Percentiles rank a stretch among this genome's conserved stretches.
Evolutionary conservation across 53 echinoderm and acorn worm species (phyloP).

Genomic region (Zoroaster sp.): DNA sequence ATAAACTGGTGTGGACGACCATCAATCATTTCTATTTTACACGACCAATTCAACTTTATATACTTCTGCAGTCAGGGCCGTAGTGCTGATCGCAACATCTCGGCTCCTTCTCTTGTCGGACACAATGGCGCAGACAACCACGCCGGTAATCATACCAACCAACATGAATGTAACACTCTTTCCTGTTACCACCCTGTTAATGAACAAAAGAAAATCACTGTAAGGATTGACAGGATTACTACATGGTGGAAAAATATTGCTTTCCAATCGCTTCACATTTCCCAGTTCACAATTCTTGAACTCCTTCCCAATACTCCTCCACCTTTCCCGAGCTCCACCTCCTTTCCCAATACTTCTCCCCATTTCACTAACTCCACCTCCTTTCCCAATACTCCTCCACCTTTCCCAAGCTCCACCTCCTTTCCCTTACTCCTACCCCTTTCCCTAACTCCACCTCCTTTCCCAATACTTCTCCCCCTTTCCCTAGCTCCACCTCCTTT

Average conservation of each 20-base stretch:
- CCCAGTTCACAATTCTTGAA: too few species aligned
- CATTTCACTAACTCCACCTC: not conserved
- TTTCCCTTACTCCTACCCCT: too few species aligned
- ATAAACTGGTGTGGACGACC: not conserved
- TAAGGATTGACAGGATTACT: too few species aligned
- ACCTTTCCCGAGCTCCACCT: too few species aligned
- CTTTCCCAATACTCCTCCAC: not conserved
- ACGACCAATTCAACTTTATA: not conserved
- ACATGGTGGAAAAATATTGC: too few species aligned
- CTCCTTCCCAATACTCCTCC: too few species aligned
- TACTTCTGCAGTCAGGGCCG: slow-evolving; percentile 72
- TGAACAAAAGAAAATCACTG: not conserved
- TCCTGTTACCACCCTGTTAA: slow-evolving; percentile 22
- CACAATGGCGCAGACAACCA: slow-evolving; percentile 64
- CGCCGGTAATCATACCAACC: slow-evolving; percentile 61
- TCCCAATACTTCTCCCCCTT: too few species aligned
- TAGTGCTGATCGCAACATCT: slow-evolving; percentile 71
- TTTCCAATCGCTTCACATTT: too few species aligned
- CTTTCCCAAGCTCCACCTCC: too few species aligned
- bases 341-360: too few species aligned
- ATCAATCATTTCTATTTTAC: not conserved
- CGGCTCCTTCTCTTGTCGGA: slow-evolving; percentile 2
- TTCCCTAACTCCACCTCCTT: too few species aligned
- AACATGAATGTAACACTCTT: slow-evolving; percentile 24
- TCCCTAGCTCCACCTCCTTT: too few species aligned